These are phyloP conservation scores for Cotesia glomerata DNA, from an alignment of 1,140 invertebrate genomes.

Conservation along the genomic window DNA sequence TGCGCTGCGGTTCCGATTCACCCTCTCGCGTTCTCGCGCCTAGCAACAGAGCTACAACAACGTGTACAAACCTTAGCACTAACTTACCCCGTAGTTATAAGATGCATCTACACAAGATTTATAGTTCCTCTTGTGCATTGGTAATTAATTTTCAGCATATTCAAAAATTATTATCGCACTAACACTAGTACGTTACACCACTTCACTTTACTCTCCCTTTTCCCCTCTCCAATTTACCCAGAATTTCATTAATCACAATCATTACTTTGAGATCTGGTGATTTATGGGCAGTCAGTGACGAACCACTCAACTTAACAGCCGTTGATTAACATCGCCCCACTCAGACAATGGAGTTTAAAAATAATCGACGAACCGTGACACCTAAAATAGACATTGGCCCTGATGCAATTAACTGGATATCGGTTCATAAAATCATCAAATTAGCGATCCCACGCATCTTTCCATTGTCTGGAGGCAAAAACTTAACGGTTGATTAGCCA, in stretches of 20 bases:
- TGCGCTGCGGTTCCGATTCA: constrained; percentile 34
- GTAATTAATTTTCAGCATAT: background rate
- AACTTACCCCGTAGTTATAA: background rate
- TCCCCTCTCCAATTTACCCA: background rate
- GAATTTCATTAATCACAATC: too few relatives aligned
- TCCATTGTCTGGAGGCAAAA: constrained; percentile 19
- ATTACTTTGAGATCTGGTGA: background rate
- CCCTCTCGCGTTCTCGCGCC: constrained; percentile 3
- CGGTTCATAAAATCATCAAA: constrained; percentile 34
- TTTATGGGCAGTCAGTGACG: background rate
- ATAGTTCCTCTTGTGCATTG: background rate
- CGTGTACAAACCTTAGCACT: background rate
- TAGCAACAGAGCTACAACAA: constrained; percentile 31
- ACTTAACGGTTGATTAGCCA: constrained; percentile 8
- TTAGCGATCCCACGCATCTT: constrained; percentile 32
- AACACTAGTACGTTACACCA: background rate
- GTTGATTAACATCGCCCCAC: background rate
- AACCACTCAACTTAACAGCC: background rate
- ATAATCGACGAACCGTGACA: constrained; percentile 31
- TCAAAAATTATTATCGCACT: background rate
- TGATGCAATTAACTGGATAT: constrained; percentile 28
- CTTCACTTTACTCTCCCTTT: too few relatives aligned
- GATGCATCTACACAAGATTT: background rate
- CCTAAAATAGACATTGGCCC: constrained; percentile 32
- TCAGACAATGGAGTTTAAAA: constrained; percentile 25